Conservation (phyloP, 1,140 invertebrate species). For the Diuraphis noxia region DNA sequence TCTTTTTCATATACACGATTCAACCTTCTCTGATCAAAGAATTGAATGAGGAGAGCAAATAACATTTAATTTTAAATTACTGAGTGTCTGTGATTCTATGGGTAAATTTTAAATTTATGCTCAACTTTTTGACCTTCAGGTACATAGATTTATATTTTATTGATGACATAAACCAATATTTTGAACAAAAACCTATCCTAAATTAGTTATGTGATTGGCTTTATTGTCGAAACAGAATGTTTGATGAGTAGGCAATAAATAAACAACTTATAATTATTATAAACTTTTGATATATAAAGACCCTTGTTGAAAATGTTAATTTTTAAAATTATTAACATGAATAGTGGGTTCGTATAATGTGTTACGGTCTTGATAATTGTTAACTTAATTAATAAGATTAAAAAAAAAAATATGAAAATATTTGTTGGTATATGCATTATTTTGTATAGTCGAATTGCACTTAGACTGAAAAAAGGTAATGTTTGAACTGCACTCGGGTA, state of each 20-base stretch:
- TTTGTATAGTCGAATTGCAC: too few relatives aligned
- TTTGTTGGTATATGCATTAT: too few relatives aligned
- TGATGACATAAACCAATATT: not conserved
- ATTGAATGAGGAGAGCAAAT: not conserved
- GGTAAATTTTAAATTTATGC: not conserved
- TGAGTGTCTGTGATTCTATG: not conserved
- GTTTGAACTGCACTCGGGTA: too few relatives aligned
- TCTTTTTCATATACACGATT: constrained; percentile 16
- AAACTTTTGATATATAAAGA: not conserved
- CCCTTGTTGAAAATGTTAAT: not conserved
- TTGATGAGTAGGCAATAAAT: not conserved
- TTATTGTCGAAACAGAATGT: not conserved
- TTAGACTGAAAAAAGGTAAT: too few relatives aligned
- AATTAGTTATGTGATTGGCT: not conserved
- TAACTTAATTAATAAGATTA: not conserved
- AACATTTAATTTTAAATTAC: not conserved
- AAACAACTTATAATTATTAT: not conserved
- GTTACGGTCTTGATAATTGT: not conserved
- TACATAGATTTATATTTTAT: not conserved
- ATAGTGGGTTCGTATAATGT: not conserved
- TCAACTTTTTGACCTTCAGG: not conserved
- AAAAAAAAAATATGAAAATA: too few relatives aligned
- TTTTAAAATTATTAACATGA: not conserved
- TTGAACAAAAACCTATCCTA: not conserved
- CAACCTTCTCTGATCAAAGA: not conserved